A percentile compares a stretch with the other conserved stretches of the same genome.
These are phyloP conservation scores for Cybosia mesomella DNA, from an alignment of 2,888 invertebrate species.

Conservation along the genomic window DNA sequence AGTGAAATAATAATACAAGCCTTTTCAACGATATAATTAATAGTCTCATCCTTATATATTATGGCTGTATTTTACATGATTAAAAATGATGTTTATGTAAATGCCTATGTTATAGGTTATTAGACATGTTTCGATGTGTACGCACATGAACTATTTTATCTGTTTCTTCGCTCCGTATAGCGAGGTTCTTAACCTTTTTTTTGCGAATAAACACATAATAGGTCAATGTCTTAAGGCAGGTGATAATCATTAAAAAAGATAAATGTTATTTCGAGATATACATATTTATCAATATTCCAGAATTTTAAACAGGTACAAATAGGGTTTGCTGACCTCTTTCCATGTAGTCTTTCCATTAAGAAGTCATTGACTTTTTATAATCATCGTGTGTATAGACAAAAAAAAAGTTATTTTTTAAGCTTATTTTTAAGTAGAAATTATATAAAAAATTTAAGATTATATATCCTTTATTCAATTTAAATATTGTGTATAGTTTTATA, in stretches of 20 bases:
- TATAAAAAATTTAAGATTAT: background rate
- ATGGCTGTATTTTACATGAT: background rate
- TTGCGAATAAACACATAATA: slow-evolving; percentile 13
- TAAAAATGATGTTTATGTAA: slow-evolving; percentile 27
- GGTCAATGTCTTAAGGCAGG: background rate
- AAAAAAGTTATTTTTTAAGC: background rate
- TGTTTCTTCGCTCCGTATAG: slow-evolving; percentile 17
- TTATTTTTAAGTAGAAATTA: background rate
- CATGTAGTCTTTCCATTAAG: no score
- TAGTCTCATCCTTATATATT: background rate
- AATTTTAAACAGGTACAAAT: background rate
- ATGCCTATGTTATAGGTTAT: slow-evolving; percentile 16
- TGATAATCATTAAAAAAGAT: background rate
- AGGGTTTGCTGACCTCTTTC: slow-evolving; percentile 1
- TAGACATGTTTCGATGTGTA: slow-evolving; percentile 9
- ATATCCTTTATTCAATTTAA: background rate
- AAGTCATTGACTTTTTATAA: slow-evolving; percentile 2
- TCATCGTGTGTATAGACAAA: background rate
- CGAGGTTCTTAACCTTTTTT: slow-evolving; percentile 33
- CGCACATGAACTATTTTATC: slow-evolving; percentile 13
- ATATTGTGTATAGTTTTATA: background rate
- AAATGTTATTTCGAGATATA: background rate
- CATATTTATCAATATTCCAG: background rate
- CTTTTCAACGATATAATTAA: slow-evolving; percentile 1
- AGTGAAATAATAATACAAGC: background rate